Conservation (phyloP, 2,797 vertebrate genomes). For the Syndactyla subalaris region DNA sequence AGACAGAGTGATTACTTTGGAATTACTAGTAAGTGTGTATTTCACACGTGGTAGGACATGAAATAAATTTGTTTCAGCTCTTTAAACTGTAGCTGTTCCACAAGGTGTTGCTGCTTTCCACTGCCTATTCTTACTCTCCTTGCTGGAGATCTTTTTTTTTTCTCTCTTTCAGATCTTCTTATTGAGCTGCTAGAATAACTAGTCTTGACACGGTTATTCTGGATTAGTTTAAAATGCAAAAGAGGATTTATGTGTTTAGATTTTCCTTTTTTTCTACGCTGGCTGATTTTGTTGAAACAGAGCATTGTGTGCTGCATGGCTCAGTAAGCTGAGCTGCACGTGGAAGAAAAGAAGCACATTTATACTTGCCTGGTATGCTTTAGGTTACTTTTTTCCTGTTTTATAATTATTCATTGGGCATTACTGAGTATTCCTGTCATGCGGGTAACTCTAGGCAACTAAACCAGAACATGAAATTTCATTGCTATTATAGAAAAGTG, state of each 20-base stretch:
- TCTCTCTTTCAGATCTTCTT: not conserved
- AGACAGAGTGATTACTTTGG: not conserved
- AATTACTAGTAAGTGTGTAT: not conserved
- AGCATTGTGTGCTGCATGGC: not conserved
- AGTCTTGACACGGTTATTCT: not conserved
- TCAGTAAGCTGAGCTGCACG: not conserved
- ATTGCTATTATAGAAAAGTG: not conserved
- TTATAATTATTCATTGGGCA: not conserved
- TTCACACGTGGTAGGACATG: not conserved
- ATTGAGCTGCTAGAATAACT: not conserved
- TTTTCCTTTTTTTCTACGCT: not conserved
- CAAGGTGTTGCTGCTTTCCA: not conserved
- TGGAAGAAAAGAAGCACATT: not conserved
- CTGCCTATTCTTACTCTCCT: not conserved
- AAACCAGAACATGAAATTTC: not conserved
- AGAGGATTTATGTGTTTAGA: not conserved
- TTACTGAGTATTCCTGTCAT: not conserved
- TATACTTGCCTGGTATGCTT: not conserved
- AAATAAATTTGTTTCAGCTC: not conserved
- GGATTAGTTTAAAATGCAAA: not conserved
- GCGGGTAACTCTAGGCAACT: not conserved
- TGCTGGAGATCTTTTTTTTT: not conserved
- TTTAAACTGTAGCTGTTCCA: not conserved
- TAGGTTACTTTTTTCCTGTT: not conserved
- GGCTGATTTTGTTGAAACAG: not conserved